A percentile compares a stretch with the other conserved stretches of the same genome.
phyloP scores from a whole-genome alignment of 1,140 invertebrate genomes.

The Pachypeltis micranthus region DNA sequence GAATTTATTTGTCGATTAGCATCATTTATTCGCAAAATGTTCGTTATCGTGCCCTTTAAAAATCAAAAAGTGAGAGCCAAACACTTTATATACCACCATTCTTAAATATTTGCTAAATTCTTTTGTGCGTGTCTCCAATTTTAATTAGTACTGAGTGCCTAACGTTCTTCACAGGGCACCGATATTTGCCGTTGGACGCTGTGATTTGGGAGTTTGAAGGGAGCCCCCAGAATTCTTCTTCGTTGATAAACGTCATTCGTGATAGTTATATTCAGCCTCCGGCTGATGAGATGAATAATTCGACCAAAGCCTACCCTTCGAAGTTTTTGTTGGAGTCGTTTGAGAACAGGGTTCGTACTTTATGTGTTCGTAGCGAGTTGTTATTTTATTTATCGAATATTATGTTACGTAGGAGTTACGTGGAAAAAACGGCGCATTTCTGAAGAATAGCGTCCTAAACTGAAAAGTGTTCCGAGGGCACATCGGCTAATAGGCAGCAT shows the following conservation, averaged over 20 bases:
- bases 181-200: neutral
- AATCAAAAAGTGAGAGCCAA: neutral
- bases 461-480: no score
- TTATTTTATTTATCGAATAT: no score
- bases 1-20: neutral
- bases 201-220: constrained; percentile 19
- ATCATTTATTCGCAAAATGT: neutral
- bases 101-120: constrained; percentile 1
- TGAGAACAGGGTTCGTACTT: no score
- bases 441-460: no score
- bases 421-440: no score
- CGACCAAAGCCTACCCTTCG: no score
- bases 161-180: neutral
- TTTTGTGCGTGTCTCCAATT: neutral
- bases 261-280: constrained; percentile 15
- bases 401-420: no score
- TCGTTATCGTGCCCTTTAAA: neutral
- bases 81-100: constrained; percentile 4
- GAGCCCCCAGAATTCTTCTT: constrained; percentile 13
- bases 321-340: no score
- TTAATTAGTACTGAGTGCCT: neutral
- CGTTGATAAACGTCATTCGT: constrained; percentile 15
- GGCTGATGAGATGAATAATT: neutral
- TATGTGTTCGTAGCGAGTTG: no score
- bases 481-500: no score